These are phyloP conservation scores for Ceuthmochares aereus DNA, from an alignment of 2,113 vertebrate species.

Conservation along the genomic window DNA sequence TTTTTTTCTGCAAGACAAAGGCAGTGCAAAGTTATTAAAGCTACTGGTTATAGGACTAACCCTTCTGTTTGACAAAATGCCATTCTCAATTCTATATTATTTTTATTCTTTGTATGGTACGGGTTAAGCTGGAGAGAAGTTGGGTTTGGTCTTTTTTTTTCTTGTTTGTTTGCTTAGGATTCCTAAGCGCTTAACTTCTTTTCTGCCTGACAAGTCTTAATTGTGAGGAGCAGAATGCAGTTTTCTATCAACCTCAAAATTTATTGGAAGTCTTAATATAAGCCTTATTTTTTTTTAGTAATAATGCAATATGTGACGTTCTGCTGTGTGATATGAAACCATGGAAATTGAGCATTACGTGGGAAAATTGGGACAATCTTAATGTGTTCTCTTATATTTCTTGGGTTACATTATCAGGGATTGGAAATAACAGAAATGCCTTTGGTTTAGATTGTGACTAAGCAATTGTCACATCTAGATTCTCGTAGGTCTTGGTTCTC, in stretches of 20 bases:
- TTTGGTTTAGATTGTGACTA: not conserved
- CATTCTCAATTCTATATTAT: not conserved
- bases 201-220: not conserved
- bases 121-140: not conserved
- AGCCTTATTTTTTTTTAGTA: not conserved
- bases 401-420: not conserved
- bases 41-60: not conserved
- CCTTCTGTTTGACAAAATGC: not conserved
- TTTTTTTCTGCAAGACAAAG: not conserved
- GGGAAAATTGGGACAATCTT: not conserved
- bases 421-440: not conserved
- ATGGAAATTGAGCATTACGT: not conserved
- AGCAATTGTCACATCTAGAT: not conserved
- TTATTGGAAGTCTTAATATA: not conserved
- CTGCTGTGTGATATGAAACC: not conserved
- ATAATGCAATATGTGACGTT: not conserved
- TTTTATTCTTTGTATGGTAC: not conserved
- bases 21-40: not conserved
- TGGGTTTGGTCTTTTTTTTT: not conserved
- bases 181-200: not conserved
- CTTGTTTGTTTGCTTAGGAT: not conserved
- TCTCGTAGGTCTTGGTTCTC: not conserved
- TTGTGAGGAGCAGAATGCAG: not conserved
- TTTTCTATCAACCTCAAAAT: not conserved
- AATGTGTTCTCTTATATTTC: not conserved